Base-by-base conservation (phyloP, 2,797 vertebrate species). In the Intellagama lesueurii region DNA sequence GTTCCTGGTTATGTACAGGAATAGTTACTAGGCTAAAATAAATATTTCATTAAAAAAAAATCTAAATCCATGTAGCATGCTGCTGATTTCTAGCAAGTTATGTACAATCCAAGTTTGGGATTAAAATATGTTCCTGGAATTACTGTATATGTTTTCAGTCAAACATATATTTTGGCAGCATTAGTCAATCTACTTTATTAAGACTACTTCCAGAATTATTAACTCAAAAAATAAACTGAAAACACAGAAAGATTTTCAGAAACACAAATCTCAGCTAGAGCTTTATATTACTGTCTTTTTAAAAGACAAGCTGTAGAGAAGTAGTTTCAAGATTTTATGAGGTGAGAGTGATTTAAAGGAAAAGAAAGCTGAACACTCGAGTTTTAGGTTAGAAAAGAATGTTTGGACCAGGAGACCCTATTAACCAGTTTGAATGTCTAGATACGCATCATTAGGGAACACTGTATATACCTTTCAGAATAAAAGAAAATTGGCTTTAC, bases 371-470 rank as follows among this genome's bases (percentile, higher is more conserved):
- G 30, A 90, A 89, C 83, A 88, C 30, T 76, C 35, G 80, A 66
- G 0, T 73, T 73, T 89, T 79, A 92, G 69, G 40, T 91, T 76
- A 90, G 68, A 75, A 89, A 77, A 88, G 32, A 92, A 88, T 81
- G 64, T 78, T 88, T 87, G 83, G 82, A 83, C 83, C 79, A 90
- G 89, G 82, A 90, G 86, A 92, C 92, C 88, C 94, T 89, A 95
- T 87, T 92, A 95, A 90, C 91, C 91, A 96, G 90, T 95, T 93
- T 90, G 93, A 95, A 91, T 90, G 92, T 60, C 79, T 69, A 79
- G 79, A 19, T 44, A 88, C 87, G 81, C 87, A 86, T 64, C 35
- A n/a, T 12, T 32, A 79, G 28, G 0, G 22, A 83, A 77, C 32
- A 4, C 40, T 90, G 47, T 1, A 70, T 66, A 89, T 77, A 12